Percentiles rank a stretch among this genome's conserved stretches.
phyloP scores from a whole-genome alignment of 1,140 invertebrate species.

The Bradynema listronoti region DNA sequence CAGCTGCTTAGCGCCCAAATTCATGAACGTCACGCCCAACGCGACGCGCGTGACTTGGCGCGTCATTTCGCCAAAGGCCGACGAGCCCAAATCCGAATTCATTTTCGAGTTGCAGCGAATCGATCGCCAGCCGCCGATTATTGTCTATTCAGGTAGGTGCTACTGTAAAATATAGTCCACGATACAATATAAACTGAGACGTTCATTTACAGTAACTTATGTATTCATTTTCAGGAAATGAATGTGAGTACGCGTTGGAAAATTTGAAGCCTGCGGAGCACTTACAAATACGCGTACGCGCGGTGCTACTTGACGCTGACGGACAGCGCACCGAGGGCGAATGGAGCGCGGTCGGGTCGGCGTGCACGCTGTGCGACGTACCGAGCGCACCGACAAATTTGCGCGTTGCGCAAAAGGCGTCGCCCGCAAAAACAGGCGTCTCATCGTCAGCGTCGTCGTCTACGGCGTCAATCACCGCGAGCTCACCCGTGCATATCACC shows the following conservation, averaged over 20 bases:
- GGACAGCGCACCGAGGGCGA: constrained; percentile 46
- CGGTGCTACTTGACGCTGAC: constrained; percentile 44
- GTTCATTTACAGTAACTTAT: background rate
- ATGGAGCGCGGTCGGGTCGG: constrained; percentile 45
- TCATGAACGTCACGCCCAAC: constrained; percentile 19
- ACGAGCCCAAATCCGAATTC: constrained; percentile 24
- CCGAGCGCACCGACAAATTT: constrained; percentile 36
- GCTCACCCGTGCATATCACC: no score
- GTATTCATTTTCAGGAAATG: constrained; percentile 9
- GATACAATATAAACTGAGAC: no score
- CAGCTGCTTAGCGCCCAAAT: constrained; percentile 26
- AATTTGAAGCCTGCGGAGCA: constrained; percentile 46
- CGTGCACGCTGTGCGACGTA: constrained; percentile 38
- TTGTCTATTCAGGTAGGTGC: constrained; percentile 42
- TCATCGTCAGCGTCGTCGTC: background rate
- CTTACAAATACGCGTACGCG: constrained; percentile 43
- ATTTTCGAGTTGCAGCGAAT: constrained; percentile 48
- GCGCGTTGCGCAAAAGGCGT: constrained; percentile 12
- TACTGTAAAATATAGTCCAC: background rate
- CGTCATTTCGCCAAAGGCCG: background rate
- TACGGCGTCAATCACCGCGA: background rate
- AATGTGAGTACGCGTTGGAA: constrained; percentile 30
- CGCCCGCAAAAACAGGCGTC: background rate
- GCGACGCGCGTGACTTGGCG: constrained; percentile 28
- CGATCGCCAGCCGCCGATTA: constrained; percentile 45